These are phyloP conservation scores for Fregata magnificens DNA, from an alignment of 2,113 vertebrate genomes.

Conservation along the genomic window DNA sequence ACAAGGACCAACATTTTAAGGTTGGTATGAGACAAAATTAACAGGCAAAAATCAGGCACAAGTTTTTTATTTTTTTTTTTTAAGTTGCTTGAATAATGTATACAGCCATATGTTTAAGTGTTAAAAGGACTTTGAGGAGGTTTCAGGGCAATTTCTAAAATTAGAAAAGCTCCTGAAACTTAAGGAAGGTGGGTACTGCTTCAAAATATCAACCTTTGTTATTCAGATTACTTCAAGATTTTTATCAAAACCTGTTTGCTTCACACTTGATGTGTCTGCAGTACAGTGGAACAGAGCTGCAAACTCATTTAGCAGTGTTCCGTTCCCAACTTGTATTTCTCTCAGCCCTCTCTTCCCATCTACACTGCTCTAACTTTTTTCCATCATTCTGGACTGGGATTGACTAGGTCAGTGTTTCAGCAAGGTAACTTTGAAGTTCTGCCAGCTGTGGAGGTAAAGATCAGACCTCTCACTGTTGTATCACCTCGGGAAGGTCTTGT, in stretches of 20 bases:
- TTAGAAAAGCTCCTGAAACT: not conserved
- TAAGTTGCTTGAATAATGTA: not conserved
- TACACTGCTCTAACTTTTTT: not conserved
- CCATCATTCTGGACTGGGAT: not conserved
- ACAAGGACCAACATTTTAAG: constrained; percentile 81
- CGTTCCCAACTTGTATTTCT: not conserved
- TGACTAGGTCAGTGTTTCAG: not conserved
- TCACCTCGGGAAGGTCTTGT: not conserved
- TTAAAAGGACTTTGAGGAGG: not conserved
- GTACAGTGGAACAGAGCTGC: not conserved
- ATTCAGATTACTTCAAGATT: not conserved
- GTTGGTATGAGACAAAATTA: constrained; percentile 60
- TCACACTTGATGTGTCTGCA: not conserved
- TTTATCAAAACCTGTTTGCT: not conserved
- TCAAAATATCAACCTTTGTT: not conserved
- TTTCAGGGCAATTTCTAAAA: not conserved
- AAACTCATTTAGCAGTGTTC: not conserved
- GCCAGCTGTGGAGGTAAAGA: not conserved
- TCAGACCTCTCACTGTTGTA: not conserved
- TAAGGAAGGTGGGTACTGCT: not conserved
- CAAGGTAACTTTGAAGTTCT: not conserved
- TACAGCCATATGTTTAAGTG: not conserved
- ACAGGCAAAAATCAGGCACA: not conserved
- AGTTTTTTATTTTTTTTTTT: not conserved
- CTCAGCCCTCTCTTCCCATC: not conserved